Evolutionary conservation across 1,140 invertebrate genomes (phyloP), one percentile per base, ranked within the genome.

Genomic region (Hypsibius dujardini): DNA sequence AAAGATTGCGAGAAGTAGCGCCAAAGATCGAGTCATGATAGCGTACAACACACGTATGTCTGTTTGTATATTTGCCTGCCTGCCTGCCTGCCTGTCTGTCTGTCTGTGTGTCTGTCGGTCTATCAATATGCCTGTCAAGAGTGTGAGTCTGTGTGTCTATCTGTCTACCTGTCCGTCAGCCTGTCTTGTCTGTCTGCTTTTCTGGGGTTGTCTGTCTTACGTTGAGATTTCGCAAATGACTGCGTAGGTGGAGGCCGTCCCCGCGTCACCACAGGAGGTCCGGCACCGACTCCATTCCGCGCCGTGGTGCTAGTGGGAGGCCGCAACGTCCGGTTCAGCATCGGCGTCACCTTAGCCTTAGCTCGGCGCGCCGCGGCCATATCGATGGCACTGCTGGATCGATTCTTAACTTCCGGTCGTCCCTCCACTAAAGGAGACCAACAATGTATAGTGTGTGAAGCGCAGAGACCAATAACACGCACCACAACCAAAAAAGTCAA

Each of bases 371-470:
- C 90, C 3, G 90, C 90, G 75, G 89, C 88, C 71, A 91, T 84
- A 83, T 96, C 92, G 76, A 95, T 90, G 59, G 92, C 92, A 74
- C 91, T 94, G 76, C 89, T 91, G 67, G 92, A 95, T 73, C 92
- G 85, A 7, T 12, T 3, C 3, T 67, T 67, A 7, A 42, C 3
- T 42, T 67, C 42, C 7, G 62, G 7, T n/a, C n/a, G n/a, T n/a
- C n/a, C n/a, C n/a, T n/a, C n/a, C n/a, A n/a, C n/a, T n/a, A n/a
- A 56, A n/a, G 50, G 50, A n/a, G 7, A 56, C 7, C 7, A 56
- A 56, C 50, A n/a, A 7, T 56, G 7, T 56, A 7, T n/a, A 56
- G 7, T 56, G 50, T 56, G 7, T 7, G 50, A 56, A n/a, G n/a
- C 50, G n/a, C n/a, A n/a, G n/a, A n/a, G n/a, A 56, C n/a, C n/a